Evolutionary conservation across 2,797 vertebrate species (phyloP).

Genomic region (Acanthopagrus latus): DNA sequence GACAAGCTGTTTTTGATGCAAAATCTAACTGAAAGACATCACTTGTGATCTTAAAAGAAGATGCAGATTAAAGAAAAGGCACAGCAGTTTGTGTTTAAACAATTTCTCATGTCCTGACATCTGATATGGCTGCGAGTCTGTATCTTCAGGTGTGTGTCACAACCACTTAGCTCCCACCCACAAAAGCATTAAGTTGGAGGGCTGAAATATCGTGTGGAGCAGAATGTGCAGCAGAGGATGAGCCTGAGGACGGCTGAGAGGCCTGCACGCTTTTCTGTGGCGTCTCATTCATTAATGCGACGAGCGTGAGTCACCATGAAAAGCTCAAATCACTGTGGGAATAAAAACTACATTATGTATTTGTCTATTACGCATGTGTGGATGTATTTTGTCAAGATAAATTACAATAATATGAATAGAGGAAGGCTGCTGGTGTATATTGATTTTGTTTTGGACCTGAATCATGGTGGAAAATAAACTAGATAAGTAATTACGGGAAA

Average conservation of each 20-base stretch:
- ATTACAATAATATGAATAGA: conserved; percentile 51
- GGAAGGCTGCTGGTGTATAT: conserved; percentile 37
- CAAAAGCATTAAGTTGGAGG: conserved; percentile 16
- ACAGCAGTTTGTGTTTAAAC: conserved; percentile 19
- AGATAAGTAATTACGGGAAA: conserved; percentile 37
- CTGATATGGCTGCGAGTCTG: conserved; percentile 31
- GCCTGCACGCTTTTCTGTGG: conserved; percentile 31
- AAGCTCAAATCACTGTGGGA: conserved; percentile 36
- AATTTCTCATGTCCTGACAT: conserved; percentile 18
- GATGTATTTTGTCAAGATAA: conserved; percentile 49
- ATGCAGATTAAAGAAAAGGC: conserved; percentile 28
- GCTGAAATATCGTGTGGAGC: conserved; percentile 26
- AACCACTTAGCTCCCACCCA: conserved; percentile 33
- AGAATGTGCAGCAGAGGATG: conserved; percentile 26
- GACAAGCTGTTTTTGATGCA: conserved; percentile 22
- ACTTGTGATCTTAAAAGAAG: conserved; percentile 19
- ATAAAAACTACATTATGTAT: conserved; percentile 48
- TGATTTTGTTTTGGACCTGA: conserved; percentile 41
- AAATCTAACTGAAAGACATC: conserved; percentile 10
- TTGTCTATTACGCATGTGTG: conserved; percentile 39
- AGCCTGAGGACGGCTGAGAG: conserved; percentile 23
- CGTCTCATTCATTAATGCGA: conserved; percentile 46
- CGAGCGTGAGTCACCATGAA: conserved; percentile 61
- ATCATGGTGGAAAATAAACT: conserved; percentile 51
- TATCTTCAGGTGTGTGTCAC: conserved; percentile 62